Evolutionary conservation across 2,888 invertebrate genomes (phyloP), one percentile per base, ranked within the genome.

Genomic region (Lordiphosa fenestrarum): DNA sequence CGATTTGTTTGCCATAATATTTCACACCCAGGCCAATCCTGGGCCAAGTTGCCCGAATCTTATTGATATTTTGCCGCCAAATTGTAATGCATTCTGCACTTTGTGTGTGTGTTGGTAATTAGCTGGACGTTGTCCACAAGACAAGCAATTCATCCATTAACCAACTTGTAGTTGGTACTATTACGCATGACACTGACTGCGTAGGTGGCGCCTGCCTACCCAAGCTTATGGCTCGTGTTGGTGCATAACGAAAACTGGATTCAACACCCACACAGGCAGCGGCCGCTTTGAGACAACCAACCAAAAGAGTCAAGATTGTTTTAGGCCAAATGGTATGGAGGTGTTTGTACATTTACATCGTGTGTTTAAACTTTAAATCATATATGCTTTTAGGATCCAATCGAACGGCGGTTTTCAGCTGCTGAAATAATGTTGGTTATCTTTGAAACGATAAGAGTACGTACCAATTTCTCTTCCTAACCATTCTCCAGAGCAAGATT

Each of bases 141-240:
- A 49, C 61, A 71, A 56, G 49, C 63, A 56, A 56, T 63, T 61
- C 69, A 47, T 53, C 63, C 44, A 66, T 53, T 61, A 60, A 66
- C 49, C 63, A 56, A 61, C 55, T 59, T 47, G 50, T 51, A 65
- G 65, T 63, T 55, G 55, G 57, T 60, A 53, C 33, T 64, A 71
- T 74, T 72, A 70, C 77, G 77, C 74, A 77, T 69, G 69, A 30
- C 69, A 64, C 38, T 44, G 47, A 47, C 47, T 59, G 72, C 70
- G 78, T 77, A 55, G 77, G 74, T 53, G 77, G 74, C 64, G 72
- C 48, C 55, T 48, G 47, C 21, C 15, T 33, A 19, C n/a, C 40
- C 33, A 46, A 46, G 13, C 30, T 63, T 54, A 21, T 33, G 35
- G 25, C 50, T 21, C 25, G 53, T 38, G 19, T 41, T 12, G 57